These are phyloP conservation scores for Lynx canadensis DNA, from an alignment of 2,113 vertebrate genomes.

Conservation along the genomic window DNA sequence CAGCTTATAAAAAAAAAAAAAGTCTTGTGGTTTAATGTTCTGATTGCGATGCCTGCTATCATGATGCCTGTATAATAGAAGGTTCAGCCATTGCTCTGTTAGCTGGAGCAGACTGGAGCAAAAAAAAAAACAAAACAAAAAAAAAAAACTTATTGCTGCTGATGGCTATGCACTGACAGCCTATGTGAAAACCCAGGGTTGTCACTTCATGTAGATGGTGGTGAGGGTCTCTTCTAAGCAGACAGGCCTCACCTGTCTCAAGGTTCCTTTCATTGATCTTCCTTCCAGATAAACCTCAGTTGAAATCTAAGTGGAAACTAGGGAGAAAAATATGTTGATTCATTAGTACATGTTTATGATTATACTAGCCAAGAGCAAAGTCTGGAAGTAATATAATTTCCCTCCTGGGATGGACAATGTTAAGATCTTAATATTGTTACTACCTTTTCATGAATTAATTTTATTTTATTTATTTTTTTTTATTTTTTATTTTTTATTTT, in stretches of 20 bases:
- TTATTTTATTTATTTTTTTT: not conserved
- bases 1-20: slow-evolving; percentile 27
- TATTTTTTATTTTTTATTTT: too few relatives aligned
- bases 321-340: not conserved
- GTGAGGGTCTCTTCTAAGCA: not conserved
- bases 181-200: not conserved
- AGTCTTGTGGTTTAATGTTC: not conserved
- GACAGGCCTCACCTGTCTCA: not conserved
- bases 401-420: not conserved
- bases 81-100: not conserved
- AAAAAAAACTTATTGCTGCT: too few relatives aligned
- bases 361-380: not conserved
- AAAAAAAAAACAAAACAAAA: too few relatives aligned
- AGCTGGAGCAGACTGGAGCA: not conserved
- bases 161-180: not conserved
- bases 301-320: not conserved
- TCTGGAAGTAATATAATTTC: not conserved
- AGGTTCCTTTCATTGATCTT: not conserved
- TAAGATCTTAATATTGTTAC: not conserved
- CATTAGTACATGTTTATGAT: not conserved
- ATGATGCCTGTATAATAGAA: not conserved
- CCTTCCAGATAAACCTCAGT: not conserved
- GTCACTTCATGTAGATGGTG: not conserved
- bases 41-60: not conserved
- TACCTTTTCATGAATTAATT: slow-evolving; percentile 11